Percentiles rank a stretch among this genome's conserved stretches.
These are phyloP conservation scores for Ceratosolen solmsi DNA, from an alignment of 1,140 invertebrate species.

Conservation along the genomic window DNA sequence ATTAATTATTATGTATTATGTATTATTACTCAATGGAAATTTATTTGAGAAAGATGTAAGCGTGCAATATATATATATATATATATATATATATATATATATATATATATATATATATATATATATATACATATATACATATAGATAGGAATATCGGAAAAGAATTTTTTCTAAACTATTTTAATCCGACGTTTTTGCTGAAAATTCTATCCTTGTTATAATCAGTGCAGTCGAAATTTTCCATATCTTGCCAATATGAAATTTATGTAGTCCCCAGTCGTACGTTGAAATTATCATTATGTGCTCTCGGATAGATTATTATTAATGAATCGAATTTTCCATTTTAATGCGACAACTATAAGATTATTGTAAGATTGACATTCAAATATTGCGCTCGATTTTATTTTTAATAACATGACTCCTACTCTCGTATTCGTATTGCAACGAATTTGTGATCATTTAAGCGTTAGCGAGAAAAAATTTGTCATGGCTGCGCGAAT, in stretches of 20 bases:
- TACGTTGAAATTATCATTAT: neutral
- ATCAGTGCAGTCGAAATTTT: constrained; percentile 5
- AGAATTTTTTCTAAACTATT: constrained; percentile 19
- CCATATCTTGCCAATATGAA: constrained; percentile 41
- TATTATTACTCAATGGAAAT: constrained; percentile 26
- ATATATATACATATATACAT: too few relatives aligned
- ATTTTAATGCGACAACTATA: neutral
- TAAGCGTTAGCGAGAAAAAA: constrained; percentile 1
- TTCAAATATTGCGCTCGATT: neutral
- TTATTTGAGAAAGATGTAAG: constrained; percentile 38
- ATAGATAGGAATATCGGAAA: constrained; percentile 41
- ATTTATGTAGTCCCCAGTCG: neutral
- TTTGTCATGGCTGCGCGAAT: neutral
- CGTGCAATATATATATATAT: constrained; percentile 50
- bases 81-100: too few relatives aligned
- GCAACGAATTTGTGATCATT: constrained; percentile 15
- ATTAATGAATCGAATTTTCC: neutral
- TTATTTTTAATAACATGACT: neutral
- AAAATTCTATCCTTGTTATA: neutral
- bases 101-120: too few relatives aligned
- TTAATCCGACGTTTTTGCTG: neutral
- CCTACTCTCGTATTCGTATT: neutral
- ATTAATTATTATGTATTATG: neutral
- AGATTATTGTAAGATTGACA: neutral
- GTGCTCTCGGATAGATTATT: neutral